Conservation (phyloP, 2,888 invertebrate species). For the Celastrina argiolus region DNA sequence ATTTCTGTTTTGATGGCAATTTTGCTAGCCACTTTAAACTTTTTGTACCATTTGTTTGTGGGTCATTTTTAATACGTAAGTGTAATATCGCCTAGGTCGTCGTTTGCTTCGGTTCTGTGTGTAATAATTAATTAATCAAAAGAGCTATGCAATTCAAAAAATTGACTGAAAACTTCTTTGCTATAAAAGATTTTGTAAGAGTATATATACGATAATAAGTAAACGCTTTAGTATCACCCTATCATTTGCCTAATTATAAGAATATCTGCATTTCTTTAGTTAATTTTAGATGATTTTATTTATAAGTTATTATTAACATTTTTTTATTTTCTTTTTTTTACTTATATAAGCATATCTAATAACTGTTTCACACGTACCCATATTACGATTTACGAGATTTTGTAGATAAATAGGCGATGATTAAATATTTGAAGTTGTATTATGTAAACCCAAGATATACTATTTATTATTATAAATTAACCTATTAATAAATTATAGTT, state of each 20-base stretch:
- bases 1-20: background rate
- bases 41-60: background rate
- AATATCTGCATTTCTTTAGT: conserved; percentile 36
- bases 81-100: background rate
- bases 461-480: conserved; percentile 62
- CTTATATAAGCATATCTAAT: background rate
- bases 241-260: conserved; percentile 44
- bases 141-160: background rate
- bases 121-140: background rate
- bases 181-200: background rate
- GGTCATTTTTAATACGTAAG: background rate
- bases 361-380: background rate
- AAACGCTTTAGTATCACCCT: conserved; percentile 53
- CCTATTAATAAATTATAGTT: conserved; percentile 38
- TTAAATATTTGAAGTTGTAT: conserved; percentile 6
- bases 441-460: conserved; percentile 18
- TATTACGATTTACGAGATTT: background rate
- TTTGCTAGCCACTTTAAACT: background rate
- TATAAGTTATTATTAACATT: conserved; percentile 10
- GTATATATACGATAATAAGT: conserved; percentile 28
- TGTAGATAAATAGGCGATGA: background rate
- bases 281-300: conserved; percentile 17
- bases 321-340: conserved; percentile 1
- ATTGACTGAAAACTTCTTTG: conserved; percentile 14
- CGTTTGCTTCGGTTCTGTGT: background rate